Evolutionary conservation across 2,888 invertebrate species (phyloP), one percentile per base, ranked within the genome.

Genomic region (Phasia obesa): DNA sequence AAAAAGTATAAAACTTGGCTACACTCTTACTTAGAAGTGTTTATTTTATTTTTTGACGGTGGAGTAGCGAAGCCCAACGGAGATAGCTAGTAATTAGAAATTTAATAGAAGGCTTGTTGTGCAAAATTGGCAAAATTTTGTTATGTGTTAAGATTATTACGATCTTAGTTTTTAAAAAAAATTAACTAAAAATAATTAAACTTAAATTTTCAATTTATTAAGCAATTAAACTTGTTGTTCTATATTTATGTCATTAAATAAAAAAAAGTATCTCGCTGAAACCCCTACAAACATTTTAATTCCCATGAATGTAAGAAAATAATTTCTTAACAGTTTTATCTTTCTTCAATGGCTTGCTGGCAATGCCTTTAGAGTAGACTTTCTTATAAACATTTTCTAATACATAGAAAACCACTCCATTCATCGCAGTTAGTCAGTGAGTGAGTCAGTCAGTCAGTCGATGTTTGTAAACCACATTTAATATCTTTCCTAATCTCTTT

Each of bases 401-500:
- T 23, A 65, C 19, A 59, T 9, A 67, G 35, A 31, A 27, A 55
- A 25, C 13, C 44, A 55, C 13, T 27, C 7, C 1, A 21, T 23
- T 51, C 6, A 42, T 2, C 9, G n/a, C 42, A 42, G n/a, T 42
- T 15, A n/a, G 6, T 11, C 35, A 6, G 35, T 6, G 3, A 6
- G 27, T 27, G 3, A 27, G 3, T 27, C 3, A 3, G 27, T 5
- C 9, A 23, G 13, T 11, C 23, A 17, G 35, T 49, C 31, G 23
- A 17, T 55, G 38, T 23, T 35, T 70, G 23, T 35, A 55, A 44
- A 35, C 70, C 70, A 47, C 78, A 73, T 73, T 67, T 53, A 74
- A 73, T 70, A 51, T 73, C 35, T 73, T 79, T 71, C 47, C 57
- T 64, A 64, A 78, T 78, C 55, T 42, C 17, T 64, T 55, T 55